Percentiles rank a stretch among this genome's conserved stretches.
These are phyloP conservation scores for Wasmannia auropunctata DNA, from an alignment of 1,140 invertebrate species.

Conservation along the genomic window DNA sequence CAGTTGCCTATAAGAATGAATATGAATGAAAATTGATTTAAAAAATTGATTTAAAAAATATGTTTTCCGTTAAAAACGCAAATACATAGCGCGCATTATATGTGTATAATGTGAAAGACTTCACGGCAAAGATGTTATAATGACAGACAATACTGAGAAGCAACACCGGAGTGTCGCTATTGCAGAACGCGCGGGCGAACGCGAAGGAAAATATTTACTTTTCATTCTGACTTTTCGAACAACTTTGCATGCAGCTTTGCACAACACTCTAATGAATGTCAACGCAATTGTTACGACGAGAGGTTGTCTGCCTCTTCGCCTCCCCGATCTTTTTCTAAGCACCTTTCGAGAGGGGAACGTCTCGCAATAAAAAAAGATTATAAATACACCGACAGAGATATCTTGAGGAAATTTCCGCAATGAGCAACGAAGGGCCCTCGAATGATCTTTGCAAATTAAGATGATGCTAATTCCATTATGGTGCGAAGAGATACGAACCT, in stretches of 20 bases:
- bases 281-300: neutral
- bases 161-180: neutral
- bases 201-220: slow-evolving; percentile 29
- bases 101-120: neutral
- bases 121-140: neutral
- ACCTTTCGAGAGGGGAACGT: neutral
- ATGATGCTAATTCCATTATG: slow-evolving; percentile 20
- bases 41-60: no score
- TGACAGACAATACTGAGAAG: neutral
- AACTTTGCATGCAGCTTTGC: slow-evolving; percentile 24
- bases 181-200: neutral
- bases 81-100: neutral
- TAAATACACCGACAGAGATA: neutral
- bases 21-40: no score
- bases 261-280: slow-evolving; percentile 32
- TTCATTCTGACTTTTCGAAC: slow-evolving; percentile 51
- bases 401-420: neutral
- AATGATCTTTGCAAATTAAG: slow-evolving; percentile 17
- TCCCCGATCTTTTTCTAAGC: neutral
- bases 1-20: neutral
- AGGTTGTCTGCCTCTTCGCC: neutral
- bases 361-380: slow-evolving; percentile 4
- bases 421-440: neutral
- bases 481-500: neutral
- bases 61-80: neutral